phyloP scores from a whole-genome alignment of 2,797 vertebrate genomes.

The Channallabes apus region DNA sequence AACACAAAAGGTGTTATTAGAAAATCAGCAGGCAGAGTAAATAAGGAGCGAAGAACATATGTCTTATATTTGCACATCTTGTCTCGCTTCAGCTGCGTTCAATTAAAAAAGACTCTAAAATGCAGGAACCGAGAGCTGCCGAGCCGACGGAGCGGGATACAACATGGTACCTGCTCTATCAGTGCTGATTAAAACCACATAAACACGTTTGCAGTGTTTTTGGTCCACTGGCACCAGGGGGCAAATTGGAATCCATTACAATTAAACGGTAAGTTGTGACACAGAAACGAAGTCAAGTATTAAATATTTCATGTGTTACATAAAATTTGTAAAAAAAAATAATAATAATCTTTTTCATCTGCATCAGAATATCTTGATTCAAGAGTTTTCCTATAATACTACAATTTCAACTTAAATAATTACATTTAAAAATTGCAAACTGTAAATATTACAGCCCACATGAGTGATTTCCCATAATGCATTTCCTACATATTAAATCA shows the following conservation, averaged over 20 bases:
- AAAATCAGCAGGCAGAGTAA: constrained; percentile 57
- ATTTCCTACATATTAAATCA: constrained; percentile 5
- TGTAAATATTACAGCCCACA: neutral
- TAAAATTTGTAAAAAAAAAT: too few species aligned
- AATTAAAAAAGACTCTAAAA: constrained; percentile 64
- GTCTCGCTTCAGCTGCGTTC: constrained; percentile 62
- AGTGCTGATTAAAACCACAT: constrained; percentile 43
- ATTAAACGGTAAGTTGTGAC: neutral
- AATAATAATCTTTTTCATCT: too few species aligned
- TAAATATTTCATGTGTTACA: neutral
- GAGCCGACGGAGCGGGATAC: constrained; percentile 40
- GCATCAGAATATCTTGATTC: neutral
- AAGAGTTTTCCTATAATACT: neutral
- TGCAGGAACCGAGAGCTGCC: constrained; percentile 40
- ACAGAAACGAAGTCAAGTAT: neutral
- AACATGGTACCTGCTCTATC: constrained; percentile 23
- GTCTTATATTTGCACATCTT: constrained; percentile 72
- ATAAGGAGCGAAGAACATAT: constrained; percentile 66
- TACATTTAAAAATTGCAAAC: neutral
- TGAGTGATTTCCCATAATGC: neutral
- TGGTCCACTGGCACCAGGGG: constrained; percentile 10
- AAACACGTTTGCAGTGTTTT: constrained; percentile 4
- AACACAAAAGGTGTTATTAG: constrained; percentile 60
- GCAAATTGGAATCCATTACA: constrained; percentile 18
- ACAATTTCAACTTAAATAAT: neutral